Base-by-base conservation (phyloP, 1,140 invertebrate species). In the Drosophila persimilis region DNA sequence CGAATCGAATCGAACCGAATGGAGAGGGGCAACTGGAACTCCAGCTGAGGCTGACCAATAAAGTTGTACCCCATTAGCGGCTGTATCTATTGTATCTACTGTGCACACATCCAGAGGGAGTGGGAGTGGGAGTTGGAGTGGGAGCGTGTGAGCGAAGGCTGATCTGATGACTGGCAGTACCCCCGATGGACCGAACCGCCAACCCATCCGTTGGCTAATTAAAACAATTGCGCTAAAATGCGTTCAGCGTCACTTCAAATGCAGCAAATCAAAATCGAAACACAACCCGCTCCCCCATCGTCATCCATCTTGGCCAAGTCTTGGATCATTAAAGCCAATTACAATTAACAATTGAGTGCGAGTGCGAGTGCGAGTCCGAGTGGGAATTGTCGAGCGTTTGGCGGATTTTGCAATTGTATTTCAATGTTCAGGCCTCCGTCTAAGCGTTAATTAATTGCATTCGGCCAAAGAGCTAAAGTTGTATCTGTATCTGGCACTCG, bases 41-140 rank as follows among this genome's bases (percentile, higher is more conserved):
- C 20, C 15, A 39, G 13, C 63, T 15, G n/a, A 7, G 26, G 51
- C 67, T 73, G 81, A 56, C 73, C 83, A 88, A 88, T 88, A 73
- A 88, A 88, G 83, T 88, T 88, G 83, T 88, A 79, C 59, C 56
- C 74, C 75, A 86, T 86, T 86, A 86, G 81, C 72, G 56, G 48
- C 50, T 52, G 69, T 78, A 83, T 71, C 70, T 51, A 50, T 8
- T 31, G 29, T 8, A 31, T 71, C 70, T 51, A 50, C 0, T 31
- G 29, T 8, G 8, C 29, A 8, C 2, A 20, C 20, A 31, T 31
- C 29, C 50, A 15, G 9, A 29, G 29, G 20, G 15, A 47, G 47
- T 1, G 39, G 56, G 11, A 24, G n/a, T 20, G 17, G 17, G 17
- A 17, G 17, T 17, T 17, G 17, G 17, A 17, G 17, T 24, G 5